phyloP scores from a whole-genome alignment of 2,888 invertebrate species.

The Diarsia brunnea region DNA sequence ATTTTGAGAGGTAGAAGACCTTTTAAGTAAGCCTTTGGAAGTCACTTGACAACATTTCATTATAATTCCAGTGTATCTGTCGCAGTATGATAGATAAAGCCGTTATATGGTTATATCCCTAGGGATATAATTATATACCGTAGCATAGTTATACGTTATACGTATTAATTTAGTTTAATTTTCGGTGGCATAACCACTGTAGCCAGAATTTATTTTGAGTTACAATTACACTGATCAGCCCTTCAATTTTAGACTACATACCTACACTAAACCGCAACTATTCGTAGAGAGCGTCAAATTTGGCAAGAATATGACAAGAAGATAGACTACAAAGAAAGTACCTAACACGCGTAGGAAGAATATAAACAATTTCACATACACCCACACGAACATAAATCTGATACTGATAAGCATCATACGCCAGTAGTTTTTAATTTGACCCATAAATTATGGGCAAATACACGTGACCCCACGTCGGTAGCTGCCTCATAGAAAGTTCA shows the following conservation, averaged over 20 bases:
- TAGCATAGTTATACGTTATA: too few relatives aligned
- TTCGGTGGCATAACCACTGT: neutral
- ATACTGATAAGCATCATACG: slow-evolving; percentile 42
- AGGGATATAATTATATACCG: too few relatives aligned
- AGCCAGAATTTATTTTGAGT: neutral
- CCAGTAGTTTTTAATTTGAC: slow-evolving; percentile 65
- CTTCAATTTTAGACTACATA: neutral
- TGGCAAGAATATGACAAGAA: slow-evolving; percentile 9
- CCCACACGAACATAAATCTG: slow-evolving; percentile 29
- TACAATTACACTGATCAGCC: neutral
- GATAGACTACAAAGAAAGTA: slow-evolving; percentile 48
- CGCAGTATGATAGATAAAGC: too few relatives aligned
- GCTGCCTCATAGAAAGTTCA: slow-evolving; percentile 72
- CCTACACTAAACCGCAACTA: neutral
- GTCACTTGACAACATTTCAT: neutral
- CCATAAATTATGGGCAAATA: slow-evolving; percentile 63
- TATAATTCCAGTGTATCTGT: too few relatives aligned
- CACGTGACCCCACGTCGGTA: slow-evolving; percentile 65
- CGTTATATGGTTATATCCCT: too few relatives aligned
- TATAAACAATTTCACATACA: slow-evolving; percentile 42
- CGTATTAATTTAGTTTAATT: neutral
- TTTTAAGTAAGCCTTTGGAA: neutral
- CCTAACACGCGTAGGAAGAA: slow-evolving; percentile 44
- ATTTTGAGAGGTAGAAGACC: accelerated
- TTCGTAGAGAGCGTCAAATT: slow-evolving; percentile 25